These are phyloP conservation scores for Cephalopterus ornatus DNA, from an alignment of 2,113 vertebrate genomes.

Conservation along the genomic window DNA sequence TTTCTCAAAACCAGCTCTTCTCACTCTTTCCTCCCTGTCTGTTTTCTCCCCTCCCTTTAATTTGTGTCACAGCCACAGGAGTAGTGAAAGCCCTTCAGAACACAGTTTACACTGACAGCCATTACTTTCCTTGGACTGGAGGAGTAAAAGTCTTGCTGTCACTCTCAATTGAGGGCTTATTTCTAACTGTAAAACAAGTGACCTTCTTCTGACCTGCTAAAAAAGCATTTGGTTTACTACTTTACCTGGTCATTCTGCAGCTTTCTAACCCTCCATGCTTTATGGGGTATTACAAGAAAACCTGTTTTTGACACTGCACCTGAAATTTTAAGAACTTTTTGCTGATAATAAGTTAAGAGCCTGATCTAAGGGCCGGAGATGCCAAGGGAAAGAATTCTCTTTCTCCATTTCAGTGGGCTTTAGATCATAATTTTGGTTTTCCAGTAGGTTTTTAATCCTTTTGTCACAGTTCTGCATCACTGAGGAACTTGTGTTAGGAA, in stretches of 20 bases:
- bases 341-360: background rate
- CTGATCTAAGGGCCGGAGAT: background rate
- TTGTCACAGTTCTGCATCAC: background rate
- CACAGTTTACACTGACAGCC: background rate
- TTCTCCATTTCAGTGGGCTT: background rate
- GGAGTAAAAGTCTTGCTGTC: background rate
- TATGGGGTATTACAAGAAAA: background rate
- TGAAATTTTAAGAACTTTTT: background rate
- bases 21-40: background rate
- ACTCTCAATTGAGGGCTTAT: slow-evolving; percentile 1
- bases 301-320: background rate
- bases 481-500: background rate
- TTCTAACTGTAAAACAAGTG: background rate
- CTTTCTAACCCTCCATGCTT: background rate
- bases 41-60: background rate
- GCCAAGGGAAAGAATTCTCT: background rate
- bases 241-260: background rate
- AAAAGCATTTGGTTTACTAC: background rate
- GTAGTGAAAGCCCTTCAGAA: background rate
- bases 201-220: slow-evolving; percentile 22
- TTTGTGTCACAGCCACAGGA: background rate
- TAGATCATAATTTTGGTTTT: background rate
- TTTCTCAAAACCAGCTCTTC: background rate
- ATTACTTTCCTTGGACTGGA: background rate
- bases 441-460: background rate